Evolutionary conservation across 2,888 invertebrate genomes (phyloP).

Genomic region (Falcaria lacertinaria): DNA sequence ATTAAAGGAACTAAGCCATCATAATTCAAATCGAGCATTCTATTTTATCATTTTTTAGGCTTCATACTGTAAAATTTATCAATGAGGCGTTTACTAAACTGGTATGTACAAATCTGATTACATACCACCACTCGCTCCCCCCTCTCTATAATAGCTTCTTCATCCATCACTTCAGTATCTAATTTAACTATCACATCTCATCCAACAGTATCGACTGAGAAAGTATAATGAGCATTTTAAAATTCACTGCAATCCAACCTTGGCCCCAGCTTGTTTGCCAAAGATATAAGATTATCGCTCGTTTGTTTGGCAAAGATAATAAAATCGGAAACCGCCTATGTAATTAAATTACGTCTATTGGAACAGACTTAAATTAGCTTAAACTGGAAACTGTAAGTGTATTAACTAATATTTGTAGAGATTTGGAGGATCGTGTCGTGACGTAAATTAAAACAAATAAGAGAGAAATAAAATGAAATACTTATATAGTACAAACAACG

Average conservation of each 20-base stretch:
- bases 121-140: constrained; percentile 43
- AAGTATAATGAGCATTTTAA: constrained; percentile 17
- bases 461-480: neutral
- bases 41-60: too few species aligned
- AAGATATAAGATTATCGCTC: constrained; percentile 40
- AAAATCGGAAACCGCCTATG: constrained; percentile 30
- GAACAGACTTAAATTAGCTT: neutral
- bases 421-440: neutral
- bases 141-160: constrained; percentile 30
- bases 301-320: constrained; percentile 44
- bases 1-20: too few species aligned
- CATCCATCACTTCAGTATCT: constrained; percentile 12
- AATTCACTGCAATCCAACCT: constrained; percentile 25
- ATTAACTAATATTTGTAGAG: neutral
- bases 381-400: neutral
- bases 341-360: constrained; percentile 22
- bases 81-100: neutral
- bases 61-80: too few species aligned
- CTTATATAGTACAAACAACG: too few species aligned
- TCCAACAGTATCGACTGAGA: constrained; percentile 4
- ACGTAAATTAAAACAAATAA: neutral
- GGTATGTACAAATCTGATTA: neutral
- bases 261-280: constrained; percentile 38
- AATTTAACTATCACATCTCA: constrained; percentile 2
- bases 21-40: too few species aligned